Conservation (phyloP, 2,797 vertebrate genomes). For the Ctenopoma multispine region DNA sequence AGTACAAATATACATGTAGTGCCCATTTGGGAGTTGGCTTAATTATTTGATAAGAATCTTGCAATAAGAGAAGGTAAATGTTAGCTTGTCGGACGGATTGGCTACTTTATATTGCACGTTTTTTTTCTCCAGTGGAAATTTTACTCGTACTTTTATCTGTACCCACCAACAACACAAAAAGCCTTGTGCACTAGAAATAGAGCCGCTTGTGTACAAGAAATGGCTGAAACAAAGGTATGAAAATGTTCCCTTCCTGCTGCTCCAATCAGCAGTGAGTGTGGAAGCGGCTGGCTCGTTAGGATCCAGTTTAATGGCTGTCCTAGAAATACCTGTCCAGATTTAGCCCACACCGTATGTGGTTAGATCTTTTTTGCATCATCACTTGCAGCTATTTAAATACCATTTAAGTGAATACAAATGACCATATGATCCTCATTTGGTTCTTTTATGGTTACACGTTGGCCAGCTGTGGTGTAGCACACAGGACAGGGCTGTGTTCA, state of each 20-base stretch:
- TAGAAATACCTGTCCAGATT: constrained; percentile 14
- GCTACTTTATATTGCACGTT: constrained; percentile 36
- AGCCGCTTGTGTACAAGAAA: constrained; percentile 69
- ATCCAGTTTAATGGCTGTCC: constrained; percentile 10
- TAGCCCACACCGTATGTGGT: background rate
- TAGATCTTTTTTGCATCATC: constrained; percentile 29
- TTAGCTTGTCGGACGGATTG: constrained; percentile 36
- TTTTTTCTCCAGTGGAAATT: constrained; percentile 51
- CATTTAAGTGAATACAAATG: constrained; percentile 32
- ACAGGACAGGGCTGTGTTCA: constrained; percentile 11
- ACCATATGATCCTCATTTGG: constrained; percentile 25
- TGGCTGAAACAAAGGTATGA: constrained; percentile 59
- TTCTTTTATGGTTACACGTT: constrained; percentile 8
- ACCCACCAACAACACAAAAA: constrained; percentile 44
- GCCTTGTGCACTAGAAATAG: constrained; percentile 63
- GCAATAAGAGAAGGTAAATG: constrained; percentile 45
- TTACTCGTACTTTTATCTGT: constrained; percentile 42
- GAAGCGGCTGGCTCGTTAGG: constrained; percentile 41
- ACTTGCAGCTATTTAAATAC: background rate
- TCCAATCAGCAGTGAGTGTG: constrained; percentile 32
- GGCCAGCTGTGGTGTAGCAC: constrained; percentile 3
- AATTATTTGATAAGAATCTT: constrained; percentile 57
- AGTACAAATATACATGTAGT: background rate
- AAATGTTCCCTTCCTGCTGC: constrained; percentile 63
- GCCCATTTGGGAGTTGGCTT: constrained; percentile 16